Evolutionary conservation across 2,888 invertebrate species (phyloP).

Genomic region (Drosophila prolongata): DNA sequence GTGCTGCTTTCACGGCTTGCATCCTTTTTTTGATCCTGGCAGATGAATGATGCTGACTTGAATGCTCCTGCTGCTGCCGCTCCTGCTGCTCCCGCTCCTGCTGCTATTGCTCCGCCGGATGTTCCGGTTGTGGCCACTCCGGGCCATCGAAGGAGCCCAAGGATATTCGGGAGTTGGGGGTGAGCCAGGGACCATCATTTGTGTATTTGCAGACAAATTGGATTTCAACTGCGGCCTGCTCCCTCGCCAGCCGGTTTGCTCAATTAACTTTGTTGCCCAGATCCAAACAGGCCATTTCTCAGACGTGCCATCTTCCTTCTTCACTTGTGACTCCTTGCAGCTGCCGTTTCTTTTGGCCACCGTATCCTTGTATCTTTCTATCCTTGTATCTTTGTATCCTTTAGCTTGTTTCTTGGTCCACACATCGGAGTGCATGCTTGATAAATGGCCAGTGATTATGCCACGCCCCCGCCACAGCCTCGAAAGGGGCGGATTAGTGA

Average conservation of each 20-base stretch:
- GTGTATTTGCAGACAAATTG: conserved; percentile 51
- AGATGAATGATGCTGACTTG: conserved; percentile 37
- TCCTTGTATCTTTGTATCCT: conserved; percentile 1
- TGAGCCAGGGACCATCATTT: conserved; percentile 33
- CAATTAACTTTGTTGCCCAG: conserved; percentile 53
- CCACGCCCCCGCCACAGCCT: conserved; percentile 8
- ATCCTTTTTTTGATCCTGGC: conserved; percentile 25
- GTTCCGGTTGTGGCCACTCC: conserved; percentile 21
- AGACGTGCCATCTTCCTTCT: conserved; percentile 17
- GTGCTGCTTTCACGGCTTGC: conserved; percentile 18
- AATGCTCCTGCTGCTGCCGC: not conserved
- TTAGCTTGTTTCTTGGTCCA: not conserved
- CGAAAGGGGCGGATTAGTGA: conserved; percentile 19
- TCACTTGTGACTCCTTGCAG: conserved; percentile 21
- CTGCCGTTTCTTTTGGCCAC: conserved; percentile 2
- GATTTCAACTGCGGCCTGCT: conserved; percentile 38
- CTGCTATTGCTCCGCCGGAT: conserved; percentile 3
- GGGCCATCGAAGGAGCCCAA: not conserved
- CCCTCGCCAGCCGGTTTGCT: conserved; percentile 32
- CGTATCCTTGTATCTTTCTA: not conserved
- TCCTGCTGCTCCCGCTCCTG: not conserved
- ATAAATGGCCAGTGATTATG: conserved; percentile 50
- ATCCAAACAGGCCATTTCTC: conserved; percentile 47
- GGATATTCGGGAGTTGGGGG: not conserved
- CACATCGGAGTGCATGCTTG: conserved; percentile 34